phyloP scores from a whole-genome alignment of 2,797 vertebrate genomes.

The Chrysocyon brachyurus region DNA sequence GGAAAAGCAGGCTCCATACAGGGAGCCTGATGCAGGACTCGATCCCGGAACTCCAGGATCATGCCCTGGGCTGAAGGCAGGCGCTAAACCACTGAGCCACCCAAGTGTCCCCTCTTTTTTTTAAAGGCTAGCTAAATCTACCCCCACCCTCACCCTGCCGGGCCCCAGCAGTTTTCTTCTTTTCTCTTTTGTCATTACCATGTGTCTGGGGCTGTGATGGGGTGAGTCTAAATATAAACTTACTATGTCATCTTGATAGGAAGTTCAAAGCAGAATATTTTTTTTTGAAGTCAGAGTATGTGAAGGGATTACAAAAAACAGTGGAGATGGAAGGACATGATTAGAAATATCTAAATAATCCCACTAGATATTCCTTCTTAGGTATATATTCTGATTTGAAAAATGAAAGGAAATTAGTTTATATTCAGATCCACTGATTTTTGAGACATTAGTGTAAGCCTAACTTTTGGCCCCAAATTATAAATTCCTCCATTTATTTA shows the following conservation, averaged over 20 bases:
- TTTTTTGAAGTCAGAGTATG: conserved; percentile 12
- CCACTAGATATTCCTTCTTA: not conserved
- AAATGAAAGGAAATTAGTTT: conserved; percentile 28
- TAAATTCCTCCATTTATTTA: not conserved
- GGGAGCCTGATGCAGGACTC: too few relatives aligned
- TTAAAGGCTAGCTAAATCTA: not conserved
- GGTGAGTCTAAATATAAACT: conserved; percentile 34
- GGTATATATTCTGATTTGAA: not conserved
- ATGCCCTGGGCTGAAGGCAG: too few relatives aligned
- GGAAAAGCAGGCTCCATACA: too few relatives aligned
- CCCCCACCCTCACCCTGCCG: not conserved
- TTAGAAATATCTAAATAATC: conserved; percentile 39
- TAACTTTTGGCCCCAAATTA: conserved; percentile 28
- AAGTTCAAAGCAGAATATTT: conserved; percentile 54
- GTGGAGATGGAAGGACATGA: conserved; percentile 11
- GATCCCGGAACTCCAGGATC: too few relatives aligned
- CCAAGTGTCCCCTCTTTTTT: not conserved
- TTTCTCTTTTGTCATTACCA: not conserved
- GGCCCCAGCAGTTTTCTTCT: not conserved
- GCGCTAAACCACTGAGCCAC: too few relatives aligned
- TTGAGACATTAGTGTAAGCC: conserved; percentile 25
- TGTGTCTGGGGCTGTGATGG: not conserved
- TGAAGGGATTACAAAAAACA: not conserved
- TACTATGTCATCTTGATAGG: conserved; percentile 9
- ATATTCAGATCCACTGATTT: not conserved